Conservation (phyloP, 2,888 invertebrate species). For the Yponomeuta plumbellus region DNA sequence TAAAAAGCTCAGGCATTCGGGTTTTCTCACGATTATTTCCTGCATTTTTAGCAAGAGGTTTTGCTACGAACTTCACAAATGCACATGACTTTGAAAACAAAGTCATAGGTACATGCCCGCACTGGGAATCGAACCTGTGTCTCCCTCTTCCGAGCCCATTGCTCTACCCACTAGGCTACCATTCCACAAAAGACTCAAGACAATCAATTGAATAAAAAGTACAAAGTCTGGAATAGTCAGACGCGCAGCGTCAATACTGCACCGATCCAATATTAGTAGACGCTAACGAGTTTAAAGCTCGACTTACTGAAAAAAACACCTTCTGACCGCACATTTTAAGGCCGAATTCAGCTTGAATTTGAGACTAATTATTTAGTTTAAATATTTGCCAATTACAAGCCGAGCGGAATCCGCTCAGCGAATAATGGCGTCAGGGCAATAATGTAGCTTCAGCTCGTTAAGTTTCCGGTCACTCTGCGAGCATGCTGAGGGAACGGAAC, state of each 20-base stretch:
- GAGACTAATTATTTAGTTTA: conserved; percentile 52
- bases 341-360: conserved; percentile 23
- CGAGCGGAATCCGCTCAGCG: conserved; percentile 31
- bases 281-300: conserved; percentile 51
- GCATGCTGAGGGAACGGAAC: no score
- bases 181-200: no score
- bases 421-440: background rate
- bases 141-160: no score
- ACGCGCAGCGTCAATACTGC: conserved; percentile 45
- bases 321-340: conserved; percentile 21
- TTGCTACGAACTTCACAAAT: no score
- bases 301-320: conserved; percentile 25
- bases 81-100: no score
- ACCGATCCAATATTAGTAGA: conserved; percentile 55
- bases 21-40: no score
- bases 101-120: no score
- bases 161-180: no score
- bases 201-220: background rate
- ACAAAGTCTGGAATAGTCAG: background rate
- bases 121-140: no score
- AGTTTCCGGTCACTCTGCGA: no score
- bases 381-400: conserved; percentile 57
- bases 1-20: no score
- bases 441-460: background rate
- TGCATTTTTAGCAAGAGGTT: no score